These are phyloP conservation scores for Brachycybe producta DNA, from an alignment of 2,888 invertebrate species.

Conservation along the genomic window DNA sequence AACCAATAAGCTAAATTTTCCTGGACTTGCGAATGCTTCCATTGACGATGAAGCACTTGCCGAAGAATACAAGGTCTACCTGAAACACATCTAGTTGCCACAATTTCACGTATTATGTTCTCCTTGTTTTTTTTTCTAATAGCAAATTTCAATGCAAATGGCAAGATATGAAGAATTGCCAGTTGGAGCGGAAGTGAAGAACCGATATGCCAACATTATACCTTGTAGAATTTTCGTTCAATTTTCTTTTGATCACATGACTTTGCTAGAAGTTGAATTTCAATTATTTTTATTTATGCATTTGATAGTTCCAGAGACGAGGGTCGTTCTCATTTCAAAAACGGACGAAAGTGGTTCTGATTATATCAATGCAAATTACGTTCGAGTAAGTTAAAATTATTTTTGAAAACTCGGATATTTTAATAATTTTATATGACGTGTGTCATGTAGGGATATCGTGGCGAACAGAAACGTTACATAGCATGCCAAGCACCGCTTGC, in stretches of 20 bases:
- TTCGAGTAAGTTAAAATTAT: slow-evolving; percentile 52
- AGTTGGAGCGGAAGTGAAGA: slow-evolving; percentile 74
- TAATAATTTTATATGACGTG: no score
- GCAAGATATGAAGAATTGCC: slow-evolving; percentile 60
- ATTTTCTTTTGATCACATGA: background rate
- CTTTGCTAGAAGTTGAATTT: no score
- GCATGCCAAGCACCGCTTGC: slow-evolving; percentile 82
- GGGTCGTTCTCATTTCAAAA: slow-evolving; percentile 59
- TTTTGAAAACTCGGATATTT: slow-evolving; percentile 18
- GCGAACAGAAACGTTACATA: slow-evolving; percentile 70
- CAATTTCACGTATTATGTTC: background rate
- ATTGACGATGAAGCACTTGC: slow-evolving; percentile 44
- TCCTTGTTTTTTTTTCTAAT: background rate
- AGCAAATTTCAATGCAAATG: slow-evolving; percentile 25
- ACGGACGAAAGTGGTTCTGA: slow-evolving; percentile 65
- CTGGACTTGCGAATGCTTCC: slow-evolving; percentile 56
- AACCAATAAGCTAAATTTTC: slow-evolving; percentile 62
- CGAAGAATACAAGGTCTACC: slow-evolving; percentile 53
- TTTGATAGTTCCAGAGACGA: slow-evolving; percentile 58
- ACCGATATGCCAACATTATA: slow-evolving; percentile 88
- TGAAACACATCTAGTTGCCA: background rate
- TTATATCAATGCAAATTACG: slow-evolving; percentile 88
- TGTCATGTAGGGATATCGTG: slow-evolving; percentile 82
- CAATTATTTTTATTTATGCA: background rate
- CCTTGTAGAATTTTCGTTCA: slow-evolving; percentile 39